Percentiles rank a stretch among this genome's conserved stretches.
phyloP scores from a whole-genome alignment of 2,888 invertebrate species.

The Escarpia spicata region DNA sequence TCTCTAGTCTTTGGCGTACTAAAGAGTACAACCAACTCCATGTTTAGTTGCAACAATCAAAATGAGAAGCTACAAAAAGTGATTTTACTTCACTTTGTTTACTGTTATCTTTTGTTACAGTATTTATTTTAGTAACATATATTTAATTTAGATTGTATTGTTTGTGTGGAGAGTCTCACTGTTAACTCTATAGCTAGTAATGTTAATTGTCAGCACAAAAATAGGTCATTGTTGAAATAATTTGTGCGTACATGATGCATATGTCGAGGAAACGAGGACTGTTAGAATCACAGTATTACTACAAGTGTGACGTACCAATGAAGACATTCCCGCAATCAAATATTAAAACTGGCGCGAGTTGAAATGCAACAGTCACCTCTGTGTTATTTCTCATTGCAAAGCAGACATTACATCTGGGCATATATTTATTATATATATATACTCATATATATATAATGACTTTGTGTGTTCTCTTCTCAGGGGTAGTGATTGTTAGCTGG shows the following conservation, averaged over 20 bases:
- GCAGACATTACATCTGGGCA: background rate
- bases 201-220: background rate
- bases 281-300: background rate
- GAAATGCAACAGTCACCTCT: background rate
- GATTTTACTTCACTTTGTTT: background rate
- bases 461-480: no score
- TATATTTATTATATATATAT: background rate
- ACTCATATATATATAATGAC: no score
- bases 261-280: background rate
- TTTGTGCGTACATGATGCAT: background rate
- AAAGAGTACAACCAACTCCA: background rate
- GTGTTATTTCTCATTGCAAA: background rate
- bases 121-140: constrained; percentile 1
- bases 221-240: background rate
- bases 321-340: background rate
- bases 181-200: background rate
- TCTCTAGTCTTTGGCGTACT: background rate
- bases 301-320: background rate
- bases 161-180: no score
- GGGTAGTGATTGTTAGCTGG: no score
- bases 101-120: background rate
- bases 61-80: background rate
- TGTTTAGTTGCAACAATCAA: background rate
- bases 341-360: background rate
- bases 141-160: background rate